Conservation (phyloP, 2,113 vertebrate genomes). For the Ovis canadensis region DNA sequence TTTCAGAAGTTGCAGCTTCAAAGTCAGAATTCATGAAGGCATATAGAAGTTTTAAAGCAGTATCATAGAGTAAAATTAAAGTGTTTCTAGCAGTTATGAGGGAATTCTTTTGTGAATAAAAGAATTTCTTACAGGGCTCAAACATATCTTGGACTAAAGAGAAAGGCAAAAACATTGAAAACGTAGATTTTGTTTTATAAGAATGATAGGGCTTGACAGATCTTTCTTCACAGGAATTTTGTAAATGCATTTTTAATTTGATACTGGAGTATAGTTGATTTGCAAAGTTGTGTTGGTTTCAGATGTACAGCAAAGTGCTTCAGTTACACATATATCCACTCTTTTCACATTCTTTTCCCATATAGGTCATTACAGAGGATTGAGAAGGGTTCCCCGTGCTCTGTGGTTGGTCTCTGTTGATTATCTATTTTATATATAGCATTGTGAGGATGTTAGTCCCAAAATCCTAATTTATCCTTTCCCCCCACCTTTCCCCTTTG, state of each 20-base stretch:
- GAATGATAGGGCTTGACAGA: background rate
- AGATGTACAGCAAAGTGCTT: background rate
- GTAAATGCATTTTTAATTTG: background rate
- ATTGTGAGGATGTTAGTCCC: background rate
- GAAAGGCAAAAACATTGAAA: background rate
- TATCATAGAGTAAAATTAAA: background rate
- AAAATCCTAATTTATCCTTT: background rate
- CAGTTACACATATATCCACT: background rate
- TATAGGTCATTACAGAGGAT: background rate
- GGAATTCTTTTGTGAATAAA: background rate
- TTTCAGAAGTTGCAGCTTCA: constrained; percentile 46
- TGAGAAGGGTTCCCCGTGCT: background rate
- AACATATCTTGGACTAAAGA: background rate
- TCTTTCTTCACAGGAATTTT: constrained; percentile 7
- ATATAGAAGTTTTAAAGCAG: background rate
- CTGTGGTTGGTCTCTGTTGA: background rate
- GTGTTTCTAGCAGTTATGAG: background rate
- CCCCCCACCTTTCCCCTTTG: background rate
- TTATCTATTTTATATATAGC: background rate
- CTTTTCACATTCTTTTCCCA: background rate
- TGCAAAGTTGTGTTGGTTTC: background rate
- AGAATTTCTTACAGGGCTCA: background rate
- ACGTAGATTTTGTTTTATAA: constrained; percentile 6
- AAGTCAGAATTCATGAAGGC: constrained; percentile 22
- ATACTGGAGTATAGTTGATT: background rate